Conservation (phyloP, 2,888 invertebrate genomes). For the Yponomeuta cagnagella region DNA sequence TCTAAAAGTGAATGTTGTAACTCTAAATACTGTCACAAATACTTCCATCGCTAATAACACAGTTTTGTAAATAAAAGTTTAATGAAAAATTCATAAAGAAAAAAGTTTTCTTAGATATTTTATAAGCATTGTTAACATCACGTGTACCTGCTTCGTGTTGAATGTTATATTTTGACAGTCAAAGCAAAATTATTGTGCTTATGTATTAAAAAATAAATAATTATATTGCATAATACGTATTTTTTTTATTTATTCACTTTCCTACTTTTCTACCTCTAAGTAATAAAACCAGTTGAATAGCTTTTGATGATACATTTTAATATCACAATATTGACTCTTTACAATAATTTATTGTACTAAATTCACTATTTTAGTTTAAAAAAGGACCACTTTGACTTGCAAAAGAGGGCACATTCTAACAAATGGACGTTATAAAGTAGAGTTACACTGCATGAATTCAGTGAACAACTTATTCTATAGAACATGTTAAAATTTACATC, state of each 20-base stretch:
- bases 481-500: neutral
- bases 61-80: constrained; percentile 9
- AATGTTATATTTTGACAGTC: constrained; percentile 69
- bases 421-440: constrained; percentile 4
- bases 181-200: constrained; percentile 76
- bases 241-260: constrained; percentile 30
- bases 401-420: neutral
- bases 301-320: constrained; percentile 29
- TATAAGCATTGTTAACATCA: constrained; percentile 68
- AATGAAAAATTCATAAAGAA: neutral
- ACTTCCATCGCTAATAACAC: constrained; percentile 3
- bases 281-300: neutral
- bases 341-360: constrained; percentile 35
- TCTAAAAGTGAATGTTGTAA: neutral
- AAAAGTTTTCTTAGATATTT: constrained; percentile 27
- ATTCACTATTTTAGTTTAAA: constrained; percentile 19
- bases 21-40: constrained; percentile 9
- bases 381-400: constrained; percentile 9
- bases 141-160: constrained; percentile 69
- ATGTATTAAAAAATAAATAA: constrained; percentile 71
- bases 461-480: neutral
- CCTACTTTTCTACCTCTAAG: constrained; percentile 14
- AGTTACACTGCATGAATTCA: constrained; percentile 2
- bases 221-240: constrained; percentile 53
- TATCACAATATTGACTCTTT: constrained; percentile 51